A percentile compares a stretch with the other conserved stretches of the same genome.
phyloP scores from a whole-genome alignment of 2,113 vertebrate species.

The Chaetorhynchus papuensis region DNA sequence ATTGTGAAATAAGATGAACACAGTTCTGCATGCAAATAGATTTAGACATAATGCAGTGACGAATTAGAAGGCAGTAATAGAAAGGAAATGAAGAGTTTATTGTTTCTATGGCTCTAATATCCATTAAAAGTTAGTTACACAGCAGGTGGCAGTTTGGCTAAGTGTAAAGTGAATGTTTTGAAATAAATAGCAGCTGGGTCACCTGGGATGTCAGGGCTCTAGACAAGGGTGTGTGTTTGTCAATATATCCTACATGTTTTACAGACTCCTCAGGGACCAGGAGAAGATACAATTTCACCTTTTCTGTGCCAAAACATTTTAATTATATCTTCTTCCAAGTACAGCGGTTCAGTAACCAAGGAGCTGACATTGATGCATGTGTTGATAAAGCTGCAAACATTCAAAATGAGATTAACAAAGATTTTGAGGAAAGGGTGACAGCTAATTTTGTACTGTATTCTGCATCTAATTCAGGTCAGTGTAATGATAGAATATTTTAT shows the following conservation, averaged over 20 bases:
- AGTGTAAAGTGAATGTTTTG: slow-evolving; percentile 77
- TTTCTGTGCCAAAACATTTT: slow-evolving; percentile 99
- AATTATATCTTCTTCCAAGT: slow-evolving; percentile 99
- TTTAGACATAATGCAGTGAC: not conserved
- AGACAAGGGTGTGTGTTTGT: slow-evolving; percentile 84
- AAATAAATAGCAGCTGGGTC: slow-evolving; percentile 82
- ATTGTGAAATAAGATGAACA: not conserved
- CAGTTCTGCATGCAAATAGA: not conserved
- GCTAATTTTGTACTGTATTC: slow-evolving; percentile 99
- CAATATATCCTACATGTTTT: slow-evolving; percentile 85
- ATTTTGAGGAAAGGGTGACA: slow-evolving; percentile 99
- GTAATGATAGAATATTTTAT: slow-evolving; percentile 95
- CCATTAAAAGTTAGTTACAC: slow-evolving; percentile 75
- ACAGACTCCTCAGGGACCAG: slow-evolving; percentile 82
- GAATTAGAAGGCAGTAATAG: not conserved
- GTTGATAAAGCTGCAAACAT: slow-evolving; percentile 99
- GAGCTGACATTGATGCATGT: slow-evolving; percentile 99
- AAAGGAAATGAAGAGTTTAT: slow-evolving; percentile 49
- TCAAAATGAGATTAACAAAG: slow-evolving; percentile 99
- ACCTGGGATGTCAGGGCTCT: slow-evolving; percentile 79
- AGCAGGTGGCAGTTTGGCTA: slow-evolving; percentile 67
- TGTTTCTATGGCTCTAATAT: slow-evolving; percentile 63
- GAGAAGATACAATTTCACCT: slow-evolving; percentile 91
- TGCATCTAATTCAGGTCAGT: slow-evolving; percentile 91
- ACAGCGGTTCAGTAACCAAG: slow-evolving; percentile 98